Conservation (phyloP, 30 jellyfish, hydroid and myxozoan genomes). For the Hydractinia symbiolongicarpus region DNA sequence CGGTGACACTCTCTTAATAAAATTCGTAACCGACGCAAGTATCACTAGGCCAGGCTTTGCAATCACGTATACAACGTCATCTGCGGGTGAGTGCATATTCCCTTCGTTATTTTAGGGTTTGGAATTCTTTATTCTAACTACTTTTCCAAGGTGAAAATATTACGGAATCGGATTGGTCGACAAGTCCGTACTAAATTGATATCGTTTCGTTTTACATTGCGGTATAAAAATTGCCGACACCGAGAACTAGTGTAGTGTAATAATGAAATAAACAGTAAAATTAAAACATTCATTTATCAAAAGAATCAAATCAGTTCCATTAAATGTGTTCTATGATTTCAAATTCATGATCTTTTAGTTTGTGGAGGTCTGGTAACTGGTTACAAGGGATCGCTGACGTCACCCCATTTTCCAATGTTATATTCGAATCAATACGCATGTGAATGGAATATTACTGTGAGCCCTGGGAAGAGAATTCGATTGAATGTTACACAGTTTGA, state of each 20-base stretch:
- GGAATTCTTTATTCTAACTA: no score
- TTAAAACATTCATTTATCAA: no score
- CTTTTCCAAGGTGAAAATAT: no score
- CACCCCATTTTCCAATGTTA: background rate
- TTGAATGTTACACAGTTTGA: conserved; percentile 8
- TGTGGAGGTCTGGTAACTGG: conserved; percentile 5
- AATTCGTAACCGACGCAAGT: background rate
- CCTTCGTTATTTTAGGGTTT: no score
- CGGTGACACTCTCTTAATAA: background rate
- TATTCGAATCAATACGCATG: background rate
- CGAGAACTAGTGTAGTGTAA: no score
- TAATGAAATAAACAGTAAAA: no score
- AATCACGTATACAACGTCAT: background rate
- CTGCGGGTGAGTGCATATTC: background rate
- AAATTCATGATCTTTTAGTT: background rate
- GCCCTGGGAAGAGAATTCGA: background rate
- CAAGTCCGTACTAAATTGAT: no score
- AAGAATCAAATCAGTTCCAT: no score
- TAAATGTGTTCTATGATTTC: no score
- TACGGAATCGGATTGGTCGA: no score
- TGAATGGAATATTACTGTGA: conserved; percentile 9
- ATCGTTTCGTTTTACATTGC: no score
- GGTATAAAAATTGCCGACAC: no score
- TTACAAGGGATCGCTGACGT: background rate
- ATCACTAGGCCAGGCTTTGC: background rate